phyloP scores from a whole-genome alignment of 2,113 vertebrate species.

The Chaetorhynchus papuensis region DNA sequence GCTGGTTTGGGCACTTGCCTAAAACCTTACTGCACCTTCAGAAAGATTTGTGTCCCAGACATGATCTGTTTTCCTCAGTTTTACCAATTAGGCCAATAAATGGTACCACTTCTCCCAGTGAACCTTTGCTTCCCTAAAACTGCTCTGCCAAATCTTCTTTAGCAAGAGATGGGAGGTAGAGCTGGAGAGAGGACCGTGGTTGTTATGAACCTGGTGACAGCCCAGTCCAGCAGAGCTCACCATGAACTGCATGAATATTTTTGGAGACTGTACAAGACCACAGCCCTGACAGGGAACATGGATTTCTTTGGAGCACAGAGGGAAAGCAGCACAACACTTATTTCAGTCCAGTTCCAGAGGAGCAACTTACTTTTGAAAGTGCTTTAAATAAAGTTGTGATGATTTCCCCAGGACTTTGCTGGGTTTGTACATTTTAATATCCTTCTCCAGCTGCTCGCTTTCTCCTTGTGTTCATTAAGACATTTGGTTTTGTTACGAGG shows the following conservation, averaged over 20 bases:
- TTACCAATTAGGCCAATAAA: not conserved
- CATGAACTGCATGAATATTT: not conserved
- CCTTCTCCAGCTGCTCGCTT: slow-evolving; percentile 32
- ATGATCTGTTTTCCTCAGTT: not conserved
- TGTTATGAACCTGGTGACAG: not conserved
- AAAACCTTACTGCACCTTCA: not conserved
- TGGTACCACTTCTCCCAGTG: not conserved
- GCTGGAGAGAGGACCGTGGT: not conserved
- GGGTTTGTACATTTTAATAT: not conserved
- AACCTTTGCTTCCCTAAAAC: not conserved
- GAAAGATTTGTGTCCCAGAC: not conserved
- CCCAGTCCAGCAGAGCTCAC: not conserved
- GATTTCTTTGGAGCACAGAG: not conserved
- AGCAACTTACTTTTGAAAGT: not conserved
- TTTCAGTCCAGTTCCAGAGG: not conserved
- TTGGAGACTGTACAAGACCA: not conserved
- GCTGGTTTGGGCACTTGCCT: not conserved
- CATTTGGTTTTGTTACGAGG: slow-evolving; percentile 39
- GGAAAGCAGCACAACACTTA: not conserved
- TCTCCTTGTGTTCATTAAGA: slow-evolving; percentile 27
- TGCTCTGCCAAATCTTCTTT: not conserved
- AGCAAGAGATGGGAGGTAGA: not conserved
- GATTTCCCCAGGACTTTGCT: not conserved
- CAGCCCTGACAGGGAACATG: not conserved
- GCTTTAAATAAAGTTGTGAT: not conserved